These are phyloP conservation scores for Rhabdomys dilectus DNA, from an alignment of 2,113 vertebrate species.

Conservation along the genomic window DNA sequence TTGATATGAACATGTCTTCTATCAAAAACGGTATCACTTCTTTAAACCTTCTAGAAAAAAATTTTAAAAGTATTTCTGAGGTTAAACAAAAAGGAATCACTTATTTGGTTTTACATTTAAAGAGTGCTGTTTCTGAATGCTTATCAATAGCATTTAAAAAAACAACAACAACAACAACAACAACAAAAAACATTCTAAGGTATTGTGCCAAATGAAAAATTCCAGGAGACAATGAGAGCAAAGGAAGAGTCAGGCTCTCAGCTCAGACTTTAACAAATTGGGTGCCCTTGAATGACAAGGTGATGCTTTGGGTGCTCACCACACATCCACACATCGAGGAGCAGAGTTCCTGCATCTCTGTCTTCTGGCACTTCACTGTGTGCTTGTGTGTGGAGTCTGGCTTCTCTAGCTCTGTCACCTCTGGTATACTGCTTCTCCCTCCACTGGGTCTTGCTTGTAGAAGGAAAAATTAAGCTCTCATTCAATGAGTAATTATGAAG, in stretches of 20 bases:
- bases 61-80: not conserved
- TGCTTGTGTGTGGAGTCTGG: rapidly evolving
- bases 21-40: not conserved
- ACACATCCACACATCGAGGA: rapidly evolving
- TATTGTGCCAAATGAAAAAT: not conserved
- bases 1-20: not conserved
- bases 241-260: not conserved
- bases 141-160: not conserved
- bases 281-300: not conserved
- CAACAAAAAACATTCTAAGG: not conserved
- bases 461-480: slow-evolving; percentile 59
- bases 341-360: not conserved
- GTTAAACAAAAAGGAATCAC: not conserved
- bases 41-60: slow-evolving; percentile 23
- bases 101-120: slow-evolving; percentile 13
- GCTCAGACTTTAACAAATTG: not conserved
- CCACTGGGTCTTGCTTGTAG: not conserved
- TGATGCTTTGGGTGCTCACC: not conserved
- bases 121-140: not conserved
- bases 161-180: no score
- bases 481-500: slow-evolving; percentile 46
- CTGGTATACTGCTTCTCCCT: not conserved
- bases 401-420: not conserved
- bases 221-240: not conserved
- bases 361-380: not conserved